Evolutionary conservation across 2,113 vertebrate genomes (phyloP).

Genomic region (Zapus hudsonius): DNA sequence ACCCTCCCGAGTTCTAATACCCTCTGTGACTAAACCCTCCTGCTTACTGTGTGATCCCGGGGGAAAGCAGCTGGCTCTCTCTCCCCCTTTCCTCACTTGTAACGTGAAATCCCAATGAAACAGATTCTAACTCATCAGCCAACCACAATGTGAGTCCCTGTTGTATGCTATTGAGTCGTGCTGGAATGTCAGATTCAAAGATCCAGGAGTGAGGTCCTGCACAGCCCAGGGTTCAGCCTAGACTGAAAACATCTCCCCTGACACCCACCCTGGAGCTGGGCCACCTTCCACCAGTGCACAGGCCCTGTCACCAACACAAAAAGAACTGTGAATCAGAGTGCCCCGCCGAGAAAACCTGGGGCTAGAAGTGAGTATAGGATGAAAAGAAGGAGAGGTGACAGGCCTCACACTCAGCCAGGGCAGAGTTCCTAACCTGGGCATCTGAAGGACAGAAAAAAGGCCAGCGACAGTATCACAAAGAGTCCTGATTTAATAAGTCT

Average conservation of each 20-base stretch:
- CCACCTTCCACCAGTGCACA: too few relatives aligned
- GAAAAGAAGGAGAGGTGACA: neutral
- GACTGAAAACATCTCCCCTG: rapidly evolving
- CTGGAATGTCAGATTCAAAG: neutral
- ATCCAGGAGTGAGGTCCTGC: neutral
- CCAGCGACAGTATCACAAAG: too few relatives aligned
- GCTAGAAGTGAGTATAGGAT: neutral
- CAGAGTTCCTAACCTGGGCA: neutral
- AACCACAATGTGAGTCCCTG: neutral
- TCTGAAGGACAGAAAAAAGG: neutral
- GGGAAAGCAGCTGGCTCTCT: neutral
- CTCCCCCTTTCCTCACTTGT: neutral
- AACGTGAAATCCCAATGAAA: neutral
- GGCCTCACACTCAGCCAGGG: neutral
- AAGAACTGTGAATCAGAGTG: neutral
- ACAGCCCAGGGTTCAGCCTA: neutral
- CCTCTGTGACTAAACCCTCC: neutral
- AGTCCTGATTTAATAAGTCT: too few relatives aligned
- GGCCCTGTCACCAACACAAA: neutral
- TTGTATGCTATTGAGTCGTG: rapidly evolving
- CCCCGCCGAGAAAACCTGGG: neutral
- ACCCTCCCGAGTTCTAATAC: neutral
- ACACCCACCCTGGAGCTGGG: neutral
- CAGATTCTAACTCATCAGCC: neutral
- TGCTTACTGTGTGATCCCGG: neutral